Conservation (phyloP, 2,797 vertebrate species). For the Artibeus jamaicensis region DNA sequence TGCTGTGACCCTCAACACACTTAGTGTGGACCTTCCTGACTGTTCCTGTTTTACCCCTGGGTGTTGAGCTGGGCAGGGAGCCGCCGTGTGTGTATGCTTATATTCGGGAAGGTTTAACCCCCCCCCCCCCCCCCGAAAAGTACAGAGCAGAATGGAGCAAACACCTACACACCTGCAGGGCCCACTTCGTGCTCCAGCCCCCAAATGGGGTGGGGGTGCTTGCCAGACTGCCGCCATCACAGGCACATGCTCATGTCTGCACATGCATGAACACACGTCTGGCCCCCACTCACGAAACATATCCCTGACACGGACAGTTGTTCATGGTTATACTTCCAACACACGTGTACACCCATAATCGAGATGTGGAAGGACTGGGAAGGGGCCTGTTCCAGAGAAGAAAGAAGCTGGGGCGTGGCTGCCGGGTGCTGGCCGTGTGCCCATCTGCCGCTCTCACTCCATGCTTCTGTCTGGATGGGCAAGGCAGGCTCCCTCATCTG, state of each 20-base stretch:
- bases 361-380: neutral
- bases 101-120: neutral
- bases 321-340: neutral
- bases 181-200: neutral
- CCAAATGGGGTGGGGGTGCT: neutral
- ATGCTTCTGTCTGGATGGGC: neutral
- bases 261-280: too few species aligned
- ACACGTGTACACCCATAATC: neutral
- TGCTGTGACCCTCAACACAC: neutral
- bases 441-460: neutral
- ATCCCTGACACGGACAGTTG: neutral
- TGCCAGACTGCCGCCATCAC: fast-evolving
- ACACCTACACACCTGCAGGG: neutral
- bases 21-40: neutral
- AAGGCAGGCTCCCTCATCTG: neutral
- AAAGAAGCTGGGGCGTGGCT: neutral
- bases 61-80: neutral
- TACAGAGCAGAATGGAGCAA: neutral
- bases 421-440: fast-evolving
- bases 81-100: neutral
- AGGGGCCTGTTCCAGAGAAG: neutral
- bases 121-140: neutral
- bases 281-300: neutral
- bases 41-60: neutral
- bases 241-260: neutral